Evolutionary conservation across 2,113 vertebrate species (phyloP).

Genomic region (Mus musculus): GRCm39 chr4:101670001-101670500

Average conservation of each 20-base stretch:
- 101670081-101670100: not conserved
- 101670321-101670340: conserved; percentile 33
- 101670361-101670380: conserved; percentile 31
- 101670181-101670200: not conserved
- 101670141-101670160: conserved; percentile 15
- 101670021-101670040: not conserved
- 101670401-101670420: conserved; percentile 27
- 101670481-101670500: conserved; percentile 42
- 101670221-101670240: not conserved
- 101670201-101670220: not conserved
- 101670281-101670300: not conserved
- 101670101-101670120: not conserved
- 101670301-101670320: conserved; percentile 50
- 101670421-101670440: conserved; percentile 40
- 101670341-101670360: conserved; percentile 12
- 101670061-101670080: conserved; percentile 1
- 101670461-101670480: conserved; percentile 61
- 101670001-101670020: not conserved
- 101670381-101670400: conserved; percentile 15
- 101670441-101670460: not conserved
- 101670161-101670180: not conserved
- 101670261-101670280: not conserved
- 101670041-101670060: not conserved
- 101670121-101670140: not conserved
- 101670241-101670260: conserved; percentile 12